phyloP scores from a whole-genome alignment of 1,140 invertebrate species.

The Drosophila ambigua region DNA sequence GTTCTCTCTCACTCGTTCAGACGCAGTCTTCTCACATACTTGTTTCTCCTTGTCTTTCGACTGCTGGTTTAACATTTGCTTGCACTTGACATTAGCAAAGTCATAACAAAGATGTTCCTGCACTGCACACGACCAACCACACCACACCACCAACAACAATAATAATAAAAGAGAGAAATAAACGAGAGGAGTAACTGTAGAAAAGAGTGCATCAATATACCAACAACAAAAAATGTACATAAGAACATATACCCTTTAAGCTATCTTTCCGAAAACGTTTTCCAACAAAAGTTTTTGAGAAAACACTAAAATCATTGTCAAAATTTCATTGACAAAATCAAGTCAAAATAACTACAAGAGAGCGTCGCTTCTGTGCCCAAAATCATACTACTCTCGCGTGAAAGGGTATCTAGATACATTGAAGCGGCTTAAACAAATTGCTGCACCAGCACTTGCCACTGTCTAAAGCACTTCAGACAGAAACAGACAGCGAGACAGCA shows the following conservation, averaged over 20 bases:
- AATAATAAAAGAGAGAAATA: constrained; percentile 32
- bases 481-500: not conserved
- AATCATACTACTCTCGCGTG: too few species aligned
- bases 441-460: constrained; percentile 40
- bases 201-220: too few species aligned
- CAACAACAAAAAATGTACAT: too few species aligned
- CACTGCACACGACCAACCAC: constrained; percentile 45
- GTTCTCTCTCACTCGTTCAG: too few species aligned
- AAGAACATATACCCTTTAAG: too few species aligned
- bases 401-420: constrained; percentile 6
- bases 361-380: too few species aligned
- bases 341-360: too few species aligned
- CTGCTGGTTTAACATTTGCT: constrained; percentile 67
- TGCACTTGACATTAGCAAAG: constrained; percentile 81
- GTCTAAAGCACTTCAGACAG: constrained; percentile 58
- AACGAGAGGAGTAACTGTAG: too few species aligned
- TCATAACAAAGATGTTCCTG: constrained; percentile 78
- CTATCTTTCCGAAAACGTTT: too few species aligned
- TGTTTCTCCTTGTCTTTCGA: constrained; percentile 19
- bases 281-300: too few species aligned
- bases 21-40: not conserved
- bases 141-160: constrained; percentile 17
- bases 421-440: constrained; percentile 62
- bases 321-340: too few species aligned
- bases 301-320: too few species aligned